These are phyloP conservation scores for Drosophila aff. DNA, from an alignment of 1,140 invertebrate genomes.

Conservation along the genomic window DNA sequence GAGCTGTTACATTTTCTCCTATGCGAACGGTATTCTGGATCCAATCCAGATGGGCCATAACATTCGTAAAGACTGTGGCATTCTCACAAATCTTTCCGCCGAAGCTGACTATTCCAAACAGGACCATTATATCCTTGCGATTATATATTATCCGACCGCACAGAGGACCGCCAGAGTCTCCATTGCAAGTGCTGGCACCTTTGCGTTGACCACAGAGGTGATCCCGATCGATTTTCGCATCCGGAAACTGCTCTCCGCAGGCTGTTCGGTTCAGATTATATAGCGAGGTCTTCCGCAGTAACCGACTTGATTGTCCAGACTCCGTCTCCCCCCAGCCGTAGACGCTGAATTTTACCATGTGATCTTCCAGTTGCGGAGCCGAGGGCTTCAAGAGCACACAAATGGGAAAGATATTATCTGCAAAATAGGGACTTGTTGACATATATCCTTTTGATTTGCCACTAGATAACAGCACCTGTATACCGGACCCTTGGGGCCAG, in stretches of 20 bases:
- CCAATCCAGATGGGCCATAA: slow-evolving; percentile 22
- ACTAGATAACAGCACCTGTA: background rate
- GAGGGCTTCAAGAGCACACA: slow-evolving; percentile 17
- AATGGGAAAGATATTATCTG: slow-evolving; percentile 14
- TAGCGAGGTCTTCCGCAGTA: background rate
- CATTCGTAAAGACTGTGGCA: slow-evolving; percentile 20
- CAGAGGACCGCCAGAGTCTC: slow-evolving; percentile 24
- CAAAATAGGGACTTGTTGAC: background rate
- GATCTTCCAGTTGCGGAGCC: background rate
- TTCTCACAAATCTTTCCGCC: background rate
- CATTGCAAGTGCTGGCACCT: background rate
- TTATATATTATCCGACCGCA: background rate
- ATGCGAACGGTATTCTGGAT: background rate
- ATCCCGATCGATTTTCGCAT: background rate
- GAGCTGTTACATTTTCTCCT: background rate
- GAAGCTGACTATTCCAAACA: slow-evolving; percentile 20
- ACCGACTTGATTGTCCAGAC: background rate
- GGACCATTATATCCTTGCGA: background rate
- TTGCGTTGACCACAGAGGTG: slow-evolving; percentile 7
- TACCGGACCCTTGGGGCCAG: background rate
- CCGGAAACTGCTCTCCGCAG: background rate
- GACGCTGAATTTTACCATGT: background rate
- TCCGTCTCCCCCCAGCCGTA: slow-evolving; percentile 18
- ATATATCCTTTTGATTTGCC: fast-evolving
- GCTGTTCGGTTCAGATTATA: background rate